Evolutionary conservation across 2,113 vertebrate genomes (phyloP).

Genomic region (Mirza zaza): DNA sequence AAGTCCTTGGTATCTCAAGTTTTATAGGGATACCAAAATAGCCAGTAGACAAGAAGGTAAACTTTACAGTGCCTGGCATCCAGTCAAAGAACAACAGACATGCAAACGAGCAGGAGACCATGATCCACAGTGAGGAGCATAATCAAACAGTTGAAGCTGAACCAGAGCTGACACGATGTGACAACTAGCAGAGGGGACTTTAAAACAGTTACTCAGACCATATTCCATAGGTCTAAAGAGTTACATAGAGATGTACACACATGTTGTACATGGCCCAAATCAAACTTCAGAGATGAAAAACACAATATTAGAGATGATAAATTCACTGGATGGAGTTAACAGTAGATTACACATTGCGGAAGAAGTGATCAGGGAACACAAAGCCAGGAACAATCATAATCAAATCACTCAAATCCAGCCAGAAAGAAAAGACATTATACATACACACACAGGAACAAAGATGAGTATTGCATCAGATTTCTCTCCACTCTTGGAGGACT

Average conservation of each 20-base stretch:
- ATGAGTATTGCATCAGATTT: neutral
- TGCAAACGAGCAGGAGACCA: neutral
- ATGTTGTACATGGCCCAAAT: neutral
- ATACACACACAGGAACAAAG: neutral
- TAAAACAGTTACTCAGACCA: neutral
- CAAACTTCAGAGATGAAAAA: neutral
- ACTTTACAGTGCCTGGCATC: neutral
- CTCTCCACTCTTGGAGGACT: neutral
- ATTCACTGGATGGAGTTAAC: neutral
- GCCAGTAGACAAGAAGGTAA: neutral
- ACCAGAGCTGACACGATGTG: neutral
- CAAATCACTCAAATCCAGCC: neutral
- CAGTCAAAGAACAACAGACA: neutral
- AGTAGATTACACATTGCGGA: neutral
- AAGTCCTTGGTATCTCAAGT: neutral
- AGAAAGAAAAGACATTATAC: neutral
- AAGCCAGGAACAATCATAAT: neutral
- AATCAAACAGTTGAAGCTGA: neutral
- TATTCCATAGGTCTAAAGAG: neutral
- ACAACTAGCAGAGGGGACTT: neutral
- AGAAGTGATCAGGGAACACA: neutral
- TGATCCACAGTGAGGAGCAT: neutral
- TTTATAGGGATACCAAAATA: neutral
- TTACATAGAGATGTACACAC: neutral
- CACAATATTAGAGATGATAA: neutral